Evolutionary conservation across 2,888 invertebrate species (phyloP).

Genomic region (Agriotes lineatus): DNA sequence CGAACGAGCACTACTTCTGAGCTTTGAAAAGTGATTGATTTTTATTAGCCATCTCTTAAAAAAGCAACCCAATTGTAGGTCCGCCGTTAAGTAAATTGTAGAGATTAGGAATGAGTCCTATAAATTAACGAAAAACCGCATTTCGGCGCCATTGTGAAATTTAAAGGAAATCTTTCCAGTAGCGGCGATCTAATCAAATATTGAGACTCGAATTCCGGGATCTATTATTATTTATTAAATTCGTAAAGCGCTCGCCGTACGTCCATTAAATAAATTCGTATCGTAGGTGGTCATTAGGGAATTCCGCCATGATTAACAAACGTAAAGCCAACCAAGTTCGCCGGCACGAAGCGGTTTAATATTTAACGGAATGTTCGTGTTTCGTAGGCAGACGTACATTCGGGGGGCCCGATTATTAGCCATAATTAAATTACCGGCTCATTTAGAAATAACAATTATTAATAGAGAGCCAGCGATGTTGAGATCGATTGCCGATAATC

Average conservation of each 20-base stretch:
- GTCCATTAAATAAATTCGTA: conserved; percentile 19
- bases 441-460: conserved; percentile 29
- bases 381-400: conserved; percentile 35
- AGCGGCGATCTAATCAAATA: not conserved
- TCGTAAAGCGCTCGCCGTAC: not conserved
- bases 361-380: conserved; percentile 35
- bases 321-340: conserved; percentile 29
- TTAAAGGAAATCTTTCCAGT: not conserved
- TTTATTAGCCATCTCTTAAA: too few relatives aligned
- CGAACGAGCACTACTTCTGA: too few relatives aligned
- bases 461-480: not conserved
- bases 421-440: conserved; percentile 31
- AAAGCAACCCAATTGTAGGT: too few relatives aligned
- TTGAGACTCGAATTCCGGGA: not conserved
- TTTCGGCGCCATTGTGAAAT: too few relatives aligned
- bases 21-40: too few relatives aligned
- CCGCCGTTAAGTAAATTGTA: too few relatives aligned
- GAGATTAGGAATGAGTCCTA: too few relatives aligned
- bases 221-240: conserved; percentile 13
- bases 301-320: conserved; percentile 37
- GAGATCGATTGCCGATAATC: conserved; percentile 24
- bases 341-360: conserved; percentile 33
- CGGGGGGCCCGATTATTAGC: conserved; percentile 29
- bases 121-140: too few relatives aligned
- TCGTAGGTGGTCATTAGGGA: conserved; percentile 29